Conservation (phyloP, 2,797 vertebrate species). For the Carduelis carduelis region DNA sequence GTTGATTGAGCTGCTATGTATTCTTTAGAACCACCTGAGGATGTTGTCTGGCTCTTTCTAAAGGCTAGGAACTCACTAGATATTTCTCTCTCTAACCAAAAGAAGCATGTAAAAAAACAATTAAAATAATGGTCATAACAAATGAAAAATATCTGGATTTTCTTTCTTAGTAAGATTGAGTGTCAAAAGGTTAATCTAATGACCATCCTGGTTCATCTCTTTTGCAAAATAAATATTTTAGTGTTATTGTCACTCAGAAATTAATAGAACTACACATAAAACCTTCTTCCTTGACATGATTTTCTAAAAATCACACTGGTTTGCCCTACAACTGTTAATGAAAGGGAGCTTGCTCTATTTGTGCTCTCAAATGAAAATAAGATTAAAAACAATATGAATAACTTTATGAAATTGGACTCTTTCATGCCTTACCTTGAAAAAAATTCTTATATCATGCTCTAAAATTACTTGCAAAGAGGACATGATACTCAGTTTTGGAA, state of each 20-base stretch:
- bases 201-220: background rate
- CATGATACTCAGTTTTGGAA: background rate
- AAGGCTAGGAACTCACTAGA: background rate
- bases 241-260: background rate
- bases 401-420: background rate
- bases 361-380: background rate
- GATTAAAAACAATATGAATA: background rate
- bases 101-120: background rate
- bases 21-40: background rate
- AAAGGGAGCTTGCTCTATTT: background rate
- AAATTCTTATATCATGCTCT: background rate
- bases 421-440: background rate
- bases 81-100: background rate
- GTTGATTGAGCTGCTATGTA: background rate
- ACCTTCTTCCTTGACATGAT: rapidly evolving
- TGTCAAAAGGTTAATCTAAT: background rate
- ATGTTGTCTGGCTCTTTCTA: background rate
- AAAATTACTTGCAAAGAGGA: background rate
- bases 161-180: background rate
- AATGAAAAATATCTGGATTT: background rate
- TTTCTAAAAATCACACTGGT: background rate
- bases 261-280: background rate
- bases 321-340: background rate
- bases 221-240: background rate
- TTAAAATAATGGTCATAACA: background rate